Evolutionary conservation across 2,888 invertebrate genomes (phyloP), one percentile per base, ranked within the genome.

Genomic region (Mystacides longicornis): DNA sequence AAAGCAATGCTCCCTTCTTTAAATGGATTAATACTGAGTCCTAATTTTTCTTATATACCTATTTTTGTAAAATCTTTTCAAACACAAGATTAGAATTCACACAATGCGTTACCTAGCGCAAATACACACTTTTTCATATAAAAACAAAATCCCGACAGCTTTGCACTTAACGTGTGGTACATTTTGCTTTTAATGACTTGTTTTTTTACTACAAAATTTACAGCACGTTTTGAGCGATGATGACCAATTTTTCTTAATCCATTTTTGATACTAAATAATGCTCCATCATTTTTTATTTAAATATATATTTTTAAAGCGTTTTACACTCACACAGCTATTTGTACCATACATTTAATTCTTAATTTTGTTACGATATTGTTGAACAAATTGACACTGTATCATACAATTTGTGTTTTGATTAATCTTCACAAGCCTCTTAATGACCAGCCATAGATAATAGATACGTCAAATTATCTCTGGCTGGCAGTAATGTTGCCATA

Each of bases 141-240:
- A 49, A 23, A 23, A 47, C 21, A 47, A 49, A 4, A 4, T 37
- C 14, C 37, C 37, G n/a, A 5, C 52, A 54, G 61, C 61, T 61
- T 61, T 57, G 61, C 61, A 61, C 61, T 60, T 45, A 59, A 57
- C 49, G 61, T 57, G 61, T 61, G 61, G 59, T 59, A 59, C 48
- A 57, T 59, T 37, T 61, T 57, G 61, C 57, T 61, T 59, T 55
- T 27, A 5, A 27, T 7, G 11, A 11, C 11, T 27, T 27, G 27
- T 5, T 27, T 27, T 58, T 49, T 46, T 33, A n/a, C 27, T 7
- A 37, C 37, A 37, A 37, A n/a, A 37, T 14, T 27, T 37, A 37
- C 4, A 42, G 60, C 60, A 60, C 60, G 60, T 56, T 54, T 54
- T 49, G 55, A 56, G 51, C 53, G 49, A 37, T 27, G 52, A 47